Conservation (phyloP, 2,797 vertebrate species). For the Poeciliopsis presidionis region DNA sequence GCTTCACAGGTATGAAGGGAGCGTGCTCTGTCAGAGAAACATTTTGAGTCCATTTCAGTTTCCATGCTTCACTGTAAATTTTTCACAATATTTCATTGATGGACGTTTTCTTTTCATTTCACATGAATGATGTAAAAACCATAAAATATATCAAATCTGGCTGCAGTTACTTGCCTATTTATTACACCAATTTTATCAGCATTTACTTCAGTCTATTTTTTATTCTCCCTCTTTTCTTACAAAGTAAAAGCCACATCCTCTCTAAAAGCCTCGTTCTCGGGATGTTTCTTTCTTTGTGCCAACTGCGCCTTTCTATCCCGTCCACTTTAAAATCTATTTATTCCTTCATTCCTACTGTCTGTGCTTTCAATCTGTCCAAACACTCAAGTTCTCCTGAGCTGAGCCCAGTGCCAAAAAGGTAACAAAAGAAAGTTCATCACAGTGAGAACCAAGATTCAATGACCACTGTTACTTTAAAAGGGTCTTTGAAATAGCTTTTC, state of each 20-base stretch:
- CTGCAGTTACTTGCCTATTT: constrained; percentile 1
- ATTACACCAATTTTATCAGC: constrained; percentile 7
- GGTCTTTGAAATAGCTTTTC: constrained; percentile 33
- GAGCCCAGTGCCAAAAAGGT: constrained; percentile 28
- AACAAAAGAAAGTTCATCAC: constrained; percentile 46
- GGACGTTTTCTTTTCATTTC: background rate
- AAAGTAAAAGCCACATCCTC: constrained; percentile 33
- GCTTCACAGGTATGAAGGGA: background rate
- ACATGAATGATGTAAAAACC: constrained; percentile 17
- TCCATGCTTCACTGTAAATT: background rate
- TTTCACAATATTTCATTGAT: background rate
- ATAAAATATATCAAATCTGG: background rate
- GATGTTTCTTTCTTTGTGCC: constrained; percentile 30
- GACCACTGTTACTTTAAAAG: constrained; percentile 23
- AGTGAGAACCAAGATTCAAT: constrained; percentile 18
- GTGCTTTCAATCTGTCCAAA: constrained; percentile 43
- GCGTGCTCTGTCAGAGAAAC: background rate
- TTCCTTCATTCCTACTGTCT: constrained; percentile 33
- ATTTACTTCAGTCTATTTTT: constrained; percentile 10
- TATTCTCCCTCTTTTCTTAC: constrained; percentile 11
- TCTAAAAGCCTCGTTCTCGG: constrained; percentile 33
- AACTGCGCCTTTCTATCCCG: constrained; percentile 45
- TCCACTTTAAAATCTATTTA: constrained; percentile 53
- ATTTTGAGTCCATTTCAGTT: background rate
- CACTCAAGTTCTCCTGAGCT: constrained; percentile 12